Conservation (phyloP, 2,888 invertebrate genomes). For the Rhodophaea formosa region DNA sequence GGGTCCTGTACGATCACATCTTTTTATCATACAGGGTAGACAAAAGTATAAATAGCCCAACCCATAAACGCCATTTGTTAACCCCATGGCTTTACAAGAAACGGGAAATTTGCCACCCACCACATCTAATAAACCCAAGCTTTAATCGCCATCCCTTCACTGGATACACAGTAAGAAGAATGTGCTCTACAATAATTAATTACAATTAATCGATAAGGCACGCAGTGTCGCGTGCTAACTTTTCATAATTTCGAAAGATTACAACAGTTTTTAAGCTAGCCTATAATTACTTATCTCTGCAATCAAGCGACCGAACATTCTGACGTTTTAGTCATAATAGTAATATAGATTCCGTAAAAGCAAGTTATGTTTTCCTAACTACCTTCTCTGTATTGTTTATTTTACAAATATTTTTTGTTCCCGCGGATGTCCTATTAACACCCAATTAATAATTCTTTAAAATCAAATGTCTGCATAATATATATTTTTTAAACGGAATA, state of each 20-base stretch:
- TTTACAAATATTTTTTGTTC: neutral
- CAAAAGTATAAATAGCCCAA: no score
- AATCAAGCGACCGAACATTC: neutral
- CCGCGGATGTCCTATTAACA: neutral
- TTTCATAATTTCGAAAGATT: neutral
- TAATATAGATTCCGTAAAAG: neutral
- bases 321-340: neutral
- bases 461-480: no score
- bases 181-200: conserved; percentile 1
- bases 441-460: no score
- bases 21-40: no score
- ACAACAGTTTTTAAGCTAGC: neutral
- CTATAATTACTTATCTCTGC: neutral
- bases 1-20: no score
- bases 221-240: neutral
- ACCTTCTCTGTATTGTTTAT: neutral
- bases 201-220: neutral
- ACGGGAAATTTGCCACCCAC: no score
- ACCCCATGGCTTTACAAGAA: no score
- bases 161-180: neutral
- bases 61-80: no score
- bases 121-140: no score
- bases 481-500: no score
- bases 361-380: neutral
- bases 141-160: no score